Conservation (phyloP, 2,113 vertebrate species). For the Stigmatopora argus region DNA sequence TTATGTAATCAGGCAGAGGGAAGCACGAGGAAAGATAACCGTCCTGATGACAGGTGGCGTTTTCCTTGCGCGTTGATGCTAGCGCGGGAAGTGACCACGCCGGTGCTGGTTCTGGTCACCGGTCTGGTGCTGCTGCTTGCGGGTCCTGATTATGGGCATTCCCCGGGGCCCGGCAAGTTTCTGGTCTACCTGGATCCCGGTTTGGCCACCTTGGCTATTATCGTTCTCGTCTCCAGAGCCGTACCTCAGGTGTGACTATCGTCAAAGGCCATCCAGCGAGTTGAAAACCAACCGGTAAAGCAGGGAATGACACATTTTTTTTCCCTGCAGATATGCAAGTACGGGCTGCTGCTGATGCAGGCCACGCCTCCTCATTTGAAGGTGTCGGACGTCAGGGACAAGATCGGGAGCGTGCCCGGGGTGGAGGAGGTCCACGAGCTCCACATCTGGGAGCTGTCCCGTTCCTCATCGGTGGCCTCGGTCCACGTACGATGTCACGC, state of each 20-base stretch:
- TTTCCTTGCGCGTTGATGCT: background rate
- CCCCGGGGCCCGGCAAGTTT: slow-evolving; percentile 34
- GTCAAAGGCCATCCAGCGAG: too few species aligned
- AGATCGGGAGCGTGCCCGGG: slow-evolving; percentile 55
- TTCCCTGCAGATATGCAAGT: slow-evolving; percentile 49
- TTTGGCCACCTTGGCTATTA: slow-evolving; percentile 58
- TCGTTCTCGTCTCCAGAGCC: slow-evolving; percentile 41
- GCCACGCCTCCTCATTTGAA: slow-evolving; percentile 53
- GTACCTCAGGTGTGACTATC: slow-evolving; percentile 46
- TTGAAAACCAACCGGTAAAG: background rate
- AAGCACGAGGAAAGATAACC: background rate
- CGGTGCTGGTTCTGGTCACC: slow-evolving; percentile 58
- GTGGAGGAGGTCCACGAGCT: slow-evolving; percentile 70
- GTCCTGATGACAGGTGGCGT: background rate
- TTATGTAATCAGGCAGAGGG: slow-evolving; percentile 40
- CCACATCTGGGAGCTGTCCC: slow-evolving; percentile 70
- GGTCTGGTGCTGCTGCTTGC: slow-evolving; percentile 54
- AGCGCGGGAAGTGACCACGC: slow-evolving; percentile 42
- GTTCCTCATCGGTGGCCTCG: slow-evolving; percentile 59
- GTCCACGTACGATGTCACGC: slow-evolving; percentile 66
- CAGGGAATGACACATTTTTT: background rate
- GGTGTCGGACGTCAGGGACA: slow-evolving; percentile 43
- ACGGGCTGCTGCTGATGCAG: slow-evolving; percentile 67
- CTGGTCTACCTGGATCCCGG: slow-evolving; percentile 65
- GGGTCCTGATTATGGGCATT: slow-evolving; percentile 20